These are phyloP conservation scores for Chrysocyon brachyurus DNA, from an alignment of 2,797 vertebrate genomes.

Conservation along the genomic window DNA sequence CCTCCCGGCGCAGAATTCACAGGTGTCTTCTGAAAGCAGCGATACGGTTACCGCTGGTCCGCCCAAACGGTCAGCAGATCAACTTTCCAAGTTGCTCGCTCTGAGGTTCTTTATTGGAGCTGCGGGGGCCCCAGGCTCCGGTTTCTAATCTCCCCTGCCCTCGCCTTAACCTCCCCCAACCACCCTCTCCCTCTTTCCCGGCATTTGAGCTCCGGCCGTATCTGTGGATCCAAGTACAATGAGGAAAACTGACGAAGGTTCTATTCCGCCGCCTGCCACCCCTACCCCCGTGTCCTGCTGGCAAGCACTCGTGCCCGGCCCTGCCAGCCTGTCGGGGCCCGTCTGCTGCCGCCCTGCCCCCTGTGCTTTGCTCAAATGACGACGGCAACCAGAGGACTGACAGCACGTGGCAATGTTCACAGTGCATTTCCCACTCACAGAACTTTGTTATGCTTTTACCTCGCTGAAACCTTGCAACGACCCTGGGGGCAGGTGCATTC, in stretches of 20 bases:
- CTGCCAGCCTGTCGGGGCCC: neutral
- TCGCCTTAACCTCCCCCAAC: neutral
- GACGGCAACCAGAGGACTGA: neutral
- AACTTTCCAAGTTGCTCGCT: neutral
- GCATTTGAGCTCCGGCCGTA: neutral
- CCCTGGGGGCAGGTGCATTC: neutral
- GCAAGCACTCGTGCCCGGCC: neutral
- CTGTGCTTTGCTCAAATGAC: neutral
- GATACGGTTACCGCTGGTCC: neutral
- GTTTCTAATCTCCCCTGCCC: neutral
- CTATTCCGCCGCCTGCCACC: neutral
- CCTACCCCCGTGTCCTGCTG: neutral
- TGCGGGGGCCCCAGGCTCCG: neutral
- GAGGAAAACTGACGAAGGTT: neutral
- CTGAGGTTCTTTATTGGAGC: neutral
- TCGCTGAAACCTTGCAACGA: neutral
- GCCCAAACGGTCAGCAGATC: neutral
- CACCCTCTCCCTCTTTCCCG: neutral
- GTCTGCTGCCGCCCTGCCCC: neutral
- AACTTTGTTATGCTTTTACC: neutral
- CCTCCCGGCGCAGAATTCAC: neutral
- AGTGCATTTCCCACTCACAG: neutral
- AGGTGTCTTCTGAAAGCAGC: constrained; percentile 10
- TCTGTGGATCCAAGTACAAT: neutral
- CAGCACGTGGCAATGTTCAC: neutral